These are phyloP conservation scores for Coecobrya sp. DNA, from an alignment of 2,888 invertebrate genomes.

Conservation along the genomic window DNA sequence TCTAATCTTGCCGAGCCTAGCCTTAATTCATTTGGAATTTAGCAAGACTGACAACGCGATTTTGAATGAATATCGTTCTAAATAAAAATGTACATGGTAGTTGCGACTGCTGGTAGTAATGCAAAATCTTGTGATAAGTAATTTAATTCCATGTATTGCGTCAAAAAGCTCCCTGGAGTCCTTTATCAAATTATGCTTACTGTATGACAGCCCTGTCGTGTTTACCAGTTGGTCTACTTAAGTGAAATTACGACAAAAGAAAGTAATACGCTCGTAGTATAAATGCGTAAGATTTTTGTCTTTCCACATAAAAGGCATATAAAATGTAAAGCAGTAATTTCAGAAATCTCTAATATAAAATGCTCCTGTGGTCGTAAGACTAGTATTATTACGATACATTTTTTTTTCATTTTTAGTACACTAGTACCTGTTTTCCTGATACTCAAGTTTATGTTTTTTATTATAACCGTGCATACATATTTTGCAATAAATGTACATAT, in stretches of 20 bases:
- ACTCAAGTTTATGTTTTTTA: too few relatives aligned
- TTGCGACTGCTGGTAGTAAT: background rate
- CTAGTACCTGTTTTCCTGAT: too few relatives aligned
- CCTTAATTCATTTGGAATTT: conserved; percentile 46
- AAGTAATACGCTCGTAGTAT: conserved; percentile 27
- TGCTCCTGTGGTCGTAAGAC: background rate
- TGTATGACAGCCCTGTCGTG: conserved; percentile 3
- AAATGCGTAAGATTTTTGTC: background rate
- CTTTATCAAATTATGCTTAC: conserved; percentile 43
- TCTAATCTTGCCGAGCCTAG: conserved; percentile 30
- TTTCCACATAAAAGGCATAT: background rate
- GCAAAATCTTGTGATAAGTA: background rate
- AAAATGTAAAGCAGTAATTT: background rate
- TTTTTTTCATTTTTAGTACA: background rate
- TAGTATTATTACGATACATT: background rate
- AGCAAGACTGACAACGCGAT: background rate
- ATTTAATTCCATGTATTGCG: conserved; percentile 54
- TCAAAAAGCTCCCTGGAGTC: conserved; percentile 62
- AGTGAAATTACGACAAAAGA: conserved; percentile 30
- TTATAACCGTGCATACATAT: too few relatives aligned
- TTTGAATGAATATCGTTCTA: background rate
- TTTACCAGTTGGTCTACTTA: background rate
- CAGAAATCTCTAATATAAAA: background rate
- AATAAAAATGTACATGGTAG: background rate
- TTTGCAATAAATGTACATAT: too few relatives aligned